These are phyloP conservation scores for Theretra japonica DNA, from an alignment of 2,888 invertebrate species.

Conservation along the genomic window DNA sequence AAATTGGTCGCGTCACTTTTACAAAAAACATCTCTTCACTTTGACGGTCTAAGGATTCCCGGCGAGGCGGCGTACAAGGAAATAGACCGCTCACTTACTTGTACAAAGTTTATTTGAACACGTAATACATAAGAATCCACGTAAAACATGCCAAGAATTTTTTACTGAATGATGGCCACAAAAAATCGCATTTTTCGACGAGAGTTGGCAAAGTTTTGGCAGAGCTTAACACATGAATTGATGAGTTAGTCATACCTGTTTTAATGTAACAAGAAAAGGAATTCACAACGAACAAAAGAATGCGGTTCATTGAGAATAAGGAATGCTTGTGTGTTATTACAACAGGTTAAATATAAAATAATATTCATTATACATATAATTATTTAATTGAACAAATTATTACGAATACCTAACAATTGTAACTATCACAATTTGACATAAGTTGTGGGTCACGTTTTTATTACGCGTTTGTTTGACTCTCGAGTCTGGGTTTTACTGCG, in stretches of 20 bases:
- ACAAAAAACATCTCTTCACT: neutral
- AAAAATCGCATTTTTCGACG: neutral
- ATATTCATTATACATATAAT: no score
- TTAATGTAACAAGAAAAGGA: neutral
- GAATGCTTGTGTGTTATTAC: neutral
- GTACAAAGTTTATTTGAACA: neutral
- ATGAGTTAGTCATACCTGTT: neutral
- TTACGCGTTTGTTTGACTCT: no score
- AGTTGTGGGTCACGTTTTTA: no score
- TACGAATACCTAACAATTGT: no score
- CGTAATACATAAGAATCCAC: neutral
- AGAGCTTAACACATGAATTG: neutral
- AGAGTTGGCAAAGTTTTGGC: neutral
- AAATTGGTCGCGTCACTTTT: conserved; percentile 20
- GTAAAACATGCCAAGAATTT: neutral
- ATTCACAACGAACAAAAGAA: neutral
- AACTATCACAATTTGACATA: no score
- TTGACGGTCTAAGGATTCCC: neutral
- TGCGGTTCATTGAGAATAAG: neutral
- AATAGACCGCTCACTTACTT: neutral
- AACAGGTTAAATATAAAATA: no score
- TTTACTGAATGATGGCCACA: neutral
- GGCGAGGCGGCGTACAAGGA: neutral
- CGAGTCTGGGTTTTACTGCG: no score
- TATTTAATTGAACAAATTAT: no score